phyloP scores from a whole-genome alignment of 2,113 vertebrate genomes.

The Elachura formosa region DNA sequence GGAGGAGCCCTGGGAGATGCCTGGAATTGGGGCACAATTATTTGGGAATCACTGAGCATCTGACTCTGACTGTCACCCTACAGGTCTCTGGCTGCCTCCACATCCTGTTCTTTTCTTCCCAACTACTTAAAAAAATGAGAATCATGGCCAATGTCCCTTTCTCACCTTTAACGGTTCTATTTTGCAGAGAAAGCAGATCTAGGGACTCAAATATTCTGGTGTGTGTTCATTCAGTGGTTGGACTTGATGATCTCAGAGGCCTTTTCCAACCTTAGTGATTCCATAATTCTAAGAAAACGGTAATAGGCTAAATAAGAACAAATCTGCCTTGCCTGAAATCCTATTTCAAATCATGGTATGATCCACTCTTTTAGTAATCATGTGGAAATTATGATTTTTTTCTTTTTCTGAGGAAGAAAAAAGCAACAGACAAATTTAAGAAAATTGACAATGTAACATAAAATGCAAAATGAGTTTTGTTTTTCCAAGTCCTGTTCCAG shows the following conservation, averaged over 20 bases:
- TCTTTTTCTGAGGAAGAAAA: not conserved
- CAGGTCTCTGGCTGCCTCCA: not conserved
- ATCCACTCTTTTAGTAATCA: not conserved
- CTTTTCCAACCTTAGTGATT: not conserved
- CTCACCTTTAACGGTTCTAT: not conserved
- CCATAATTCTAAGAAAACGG: not conserved
- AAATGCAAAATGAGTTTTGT: not conserved
- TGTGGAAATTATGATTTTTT: not conserved
- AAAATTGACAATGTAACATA: not conserved
- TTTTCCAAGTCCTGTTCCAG: not conserved
- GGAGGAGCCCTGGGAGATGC: not conserved
- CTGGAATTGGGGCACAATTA: fast-evolving
- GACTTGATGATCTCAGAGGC: not conserved
- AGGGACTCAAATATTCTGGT: not conserved
- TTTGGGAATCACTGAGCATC: not conserved
- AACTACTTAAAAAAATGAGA: not conserved
- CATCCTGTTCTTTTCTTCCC: not conserved
- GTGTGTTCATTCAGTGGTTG: fast-evolving
- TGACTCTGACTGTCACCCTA: not conserved
- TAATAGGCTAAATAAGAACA: not conserved
- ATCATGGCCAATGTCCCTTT: not conserved
- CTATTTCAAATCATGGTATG: not conserved
- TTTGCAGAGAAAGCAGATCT: not conserved
- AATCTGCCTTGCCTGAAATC: not conserved
- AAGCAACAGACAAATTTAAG: not conserved